Evolutionary conservation across 2,113 vertebrate species (phyloP).

Genomic region (Excalfactoria chinensis): DNA sequence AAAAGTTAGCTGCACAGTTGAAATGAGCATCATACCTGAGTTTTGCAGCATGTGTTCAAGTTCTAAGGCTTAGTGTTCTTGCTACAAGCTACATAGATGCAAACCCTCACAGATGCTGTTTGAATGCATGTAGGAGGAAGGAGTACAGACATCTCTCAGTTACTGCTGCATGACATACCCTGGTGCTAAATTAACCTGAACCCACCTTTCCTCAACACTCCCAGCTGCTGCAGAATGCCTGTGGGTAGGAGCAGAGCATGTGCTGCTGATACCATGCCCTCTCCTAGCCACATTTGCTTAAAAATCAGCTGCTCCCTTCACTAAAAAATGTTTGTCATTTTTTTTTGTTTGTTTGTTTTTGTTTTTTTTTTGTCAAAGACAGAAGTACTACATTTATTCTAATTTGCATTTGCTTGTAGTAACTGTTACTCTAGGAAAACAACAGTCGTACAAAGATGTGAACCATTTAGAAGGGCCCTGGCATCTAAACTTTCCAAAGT

Average conservation of each 20-base stretch:
- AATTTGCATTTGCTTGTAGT: not conserved
- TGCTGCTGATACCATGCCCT: not conserved
- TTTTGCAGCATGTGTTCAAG: not conserved
- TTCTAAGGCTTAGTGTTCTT: not conserved
- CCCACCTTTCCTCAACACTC: not conserved
- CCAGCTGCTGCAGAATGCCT: not conserved
- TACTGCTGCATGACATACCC: not conserved
- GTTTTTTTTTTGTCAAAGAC: not conserved
- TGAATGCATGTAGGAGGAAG: not conserved
- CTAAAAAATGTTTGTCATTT: not conserved
- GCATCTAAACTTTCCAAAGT: not conserved
- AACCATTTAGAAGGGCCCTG: not conserved
- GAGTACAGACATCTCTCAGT: not conserved
- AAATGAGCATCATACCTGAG: not conserved
- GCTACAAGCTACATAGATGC: not conserved
- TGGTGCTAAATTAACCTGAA: not conserved
- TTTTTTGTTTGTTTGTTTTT: no score
- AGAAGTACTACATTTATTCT: not conserved
- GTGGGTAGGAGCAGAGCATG: accelerated
- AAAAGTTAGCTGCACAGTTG: not conserved
- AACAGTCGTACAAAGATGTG: not conserved
- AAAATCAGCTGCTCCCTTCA: not conserved
- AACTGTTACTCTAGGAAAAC: not conserved
- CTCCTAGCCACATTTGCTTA: not conserved
- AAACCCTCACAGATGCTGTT: not conserved